Evolutionary conservation across 2,113 vertebrate species (phyloP), one percentile per base, ranked within the genome.

Genomic region (Scomber scombrus): DNA sequence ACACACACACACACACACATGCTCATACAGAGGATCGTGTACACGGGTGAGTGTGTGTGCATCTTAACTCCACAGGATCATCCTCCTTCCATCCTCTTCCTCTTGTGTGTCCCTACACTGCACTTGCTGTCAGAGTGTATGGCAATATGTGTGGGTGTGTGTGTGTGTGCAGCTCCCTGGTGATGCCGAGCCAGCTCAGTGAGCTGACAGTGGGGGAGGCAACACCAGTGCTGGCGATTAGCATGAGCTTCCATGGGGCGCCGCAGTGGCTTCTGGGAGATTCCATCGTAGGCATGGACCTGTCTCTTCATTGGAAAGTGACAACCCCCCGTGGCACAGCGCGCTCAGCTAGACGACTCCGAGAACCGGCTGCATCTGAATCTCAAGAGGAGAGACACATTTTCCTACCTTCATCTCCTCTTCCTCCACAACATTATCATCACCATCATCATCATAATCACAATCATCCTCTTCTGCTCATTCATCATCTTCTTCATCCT

Each of bases 181-280:
- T 91, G 92, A 92, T 91, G 88, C 49, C 75, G 84, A 92, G 89
- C 87, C 82, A 88, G 89, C 91, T 92, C 90, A 88, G 80, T 91
- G 92, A 91, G 93, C 89, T 94, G 92, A 91, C 90, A 92, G 88
- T 85, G 78, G 89, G 81, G 69, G 74, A 58, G 18, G 63, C 78
- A 68, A 84, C 76, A 85, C 87, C 85, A 87, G 85, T n/a, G 51
- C 76, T 18, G 62, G 80, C 90, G 90, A 94, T 93, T 92, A 94
- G 90, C 90, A 92, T 93, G 87, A 93, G 90, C 92, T 93, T 93
- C 90, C 91, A 89, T 86, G 92, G 88, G 90, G 93, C 13, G 88
- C 88, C 60, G 92, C 89, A 58, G 26, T 90, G 91, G 92, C 87
- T 93, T 87, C 85, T 91, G 91, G 92, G 92, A 92, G 85, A 89